These are phyloP conservation scores for Megalops atlanticus DNA, from an alignment of 2,113 vertebrate species.

Conservation along the genomic window DNA sequence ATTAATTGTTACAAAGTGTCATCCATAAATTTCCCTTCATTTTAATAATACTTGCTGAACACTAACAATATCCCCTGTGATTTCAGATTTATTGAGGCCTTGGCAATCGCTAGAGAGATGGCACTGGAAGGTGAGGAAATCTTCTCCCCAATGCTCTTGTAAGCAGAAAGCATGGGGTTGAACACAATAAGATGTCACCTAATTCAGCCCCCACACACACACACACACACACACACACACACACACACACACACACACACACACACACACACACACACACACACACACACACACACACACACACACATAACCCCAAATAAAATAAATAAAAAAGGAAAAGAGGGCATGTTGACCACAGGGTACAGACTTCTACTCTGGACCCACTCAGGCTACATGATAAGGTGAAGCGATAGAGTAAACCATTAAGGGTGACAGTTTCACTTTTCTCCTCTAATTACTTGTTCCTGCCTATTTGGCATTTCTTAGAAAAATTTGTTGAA, in stretches of 20 bases:
- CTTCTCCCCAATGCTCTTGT: constrained; percentile 59
- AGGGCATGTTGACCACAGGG: constrained; percentile 13
- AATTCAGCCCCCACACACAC: constrained; percentile 44
- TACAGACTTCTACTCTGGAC: constrained; percentile 2
- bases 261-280: too few relatives aligned
- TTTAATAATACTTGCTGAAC: constrained; percentile 99
- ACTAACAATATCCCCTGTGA: constrained; percentile 99
- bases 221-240: too few relatives aligned
- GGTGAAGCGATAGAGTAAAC: constrained; percentile 89
- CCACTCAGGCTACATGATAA: constrained; percentile 70
- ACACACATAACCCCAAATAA: background rate
- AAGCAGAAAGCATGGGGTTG: constrained; percentile 56
- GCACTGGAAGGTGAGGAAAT: constrained; percentile 65
- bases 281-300: background rate
- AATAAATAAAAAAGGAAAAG: background rate
- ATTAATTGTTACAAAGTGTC: constrained; percentile 98
- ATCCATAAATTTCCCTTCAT: constrained; percentile 95
- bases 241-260: too few relatives aligned
- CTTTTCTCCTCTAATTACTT: constrained; percentile 99
- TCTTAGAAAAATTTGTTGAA: constrained; percentile 99
- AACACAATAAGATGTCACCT: constrained; percentile 13
- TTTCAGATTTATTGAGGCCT: constrained; percentile 97
- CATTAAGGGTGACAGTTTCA: constrained; percentile 99
- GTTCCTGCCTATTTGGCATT: constrained; percentile 99
- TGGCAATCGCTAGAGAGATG: constrained; percentile 73